Evolutionary conservation across 2,888 invertebrate species (phyloP).

Genomic region (Drosophila seclusa): DNA sequence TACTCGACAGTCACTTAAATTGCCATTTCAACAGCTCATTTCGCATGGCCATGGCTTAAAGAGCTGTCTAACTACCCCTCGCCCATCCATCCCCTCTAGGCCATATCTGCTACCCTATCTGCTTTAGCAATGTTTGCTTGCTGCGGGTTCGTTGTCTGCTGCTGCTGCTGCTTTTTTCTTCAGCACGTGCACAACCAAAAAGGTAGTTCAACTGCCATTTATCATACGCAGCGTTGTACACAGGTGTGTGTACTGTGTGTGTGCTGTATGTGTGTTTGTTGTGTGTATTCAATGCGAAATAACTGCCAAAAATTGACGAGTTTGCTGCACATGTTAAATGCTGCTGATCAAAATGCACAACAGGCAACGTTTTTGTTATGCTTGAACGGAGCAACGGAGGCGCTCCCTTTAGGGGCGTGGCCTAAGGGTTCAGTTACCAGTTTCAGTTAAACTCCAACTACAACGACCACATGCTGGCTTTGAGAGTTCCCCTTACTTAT

Average conservation of each 20-base stretch:
- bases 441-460: constrained; percentile 9
- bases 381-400: constrained; percentile 26
- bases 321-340: constrained; percentile 64
- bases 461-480: constrained; percentile 64
- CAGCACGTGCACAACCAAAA: constrained; percentile 55
- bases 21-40: constrained; percentile 82
- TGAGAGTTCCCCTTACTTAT: constrained; percentile 3
- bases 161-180: constrained; percentile 3
- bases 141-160: constrained; percentile 69
- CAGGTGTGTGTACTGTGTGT: constrained; percentile 6
- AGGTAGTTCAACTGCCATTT: constrained; percentile 79
- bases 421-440: constrained; percentile 41
- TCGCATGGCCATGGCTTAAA: constrained; percentile 71
- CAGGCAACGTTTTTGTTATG: constrained; percentile 54
- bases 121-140: constrained; percentile 33
- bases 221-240: constrained; percentile 76
- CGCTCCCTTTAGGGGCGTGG: not conserved
- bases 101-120: not conserved
- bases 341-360: constrained; percentile 60
- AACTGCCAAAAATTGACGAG: constrained; percentile 70
- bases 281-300: constrained; percentile 51
- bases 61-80: constrained; percentile 7
- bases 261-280: constrained; percentile 13
- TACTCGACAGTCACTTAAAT: constrained; percentile 77
- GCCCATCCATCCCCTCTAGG: not conserved